phyloP scores from a whole-genome alignment of 2,797 vertebrate genomes.

The Phalanger gymnotis region DNA sequence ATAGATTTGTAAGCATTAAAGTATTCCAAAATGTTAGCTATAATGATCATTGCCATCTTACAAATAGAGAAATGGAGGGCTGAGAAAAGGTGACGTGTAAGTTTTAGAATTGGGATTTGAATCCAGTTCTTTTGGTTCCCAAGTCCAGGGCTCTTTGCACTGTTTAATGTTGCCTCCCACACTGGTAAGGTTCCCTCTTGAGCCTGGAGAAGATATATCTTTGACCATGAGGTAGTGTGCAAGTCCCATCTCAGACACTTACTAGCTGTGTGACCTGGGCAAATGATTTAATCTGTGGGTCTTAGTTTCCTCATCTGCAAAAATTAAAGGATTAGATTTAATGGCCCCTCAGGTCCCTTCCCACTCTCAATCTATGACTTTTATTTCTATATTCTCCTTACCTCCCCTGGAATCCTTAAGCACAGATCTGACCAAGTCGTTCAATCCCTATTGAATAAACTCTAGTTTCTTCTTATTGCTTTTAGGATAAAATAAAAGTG shows the following conservation, averaged over 20 bases:
- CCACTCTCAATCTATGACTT: neutral
- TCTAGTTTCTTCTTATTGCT: neutral
- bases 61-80: neutral
- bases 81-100: neutral
- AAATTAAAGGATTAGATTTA: neutral
- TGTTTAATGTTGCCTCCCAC: too few relatives aligned
- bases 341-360: neutral
- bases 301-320: neutral
- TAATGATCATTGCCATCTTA: slow-evolving; percentile 51
- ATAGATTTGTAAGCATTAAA: slow-evolving; percentile 54
- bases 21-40: slow-evolving; percentile 46
- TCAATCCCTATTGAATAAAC: neutral
- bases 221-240: too few relatives aligned
- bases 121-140: too few relatives aligned
- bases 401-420: neutral
- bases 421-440: neutral
- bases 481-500: neutral
- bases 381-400: neutral
- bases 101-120: neutral
- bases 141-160: neutral
- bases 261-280: neutral
- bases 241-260: neutral
- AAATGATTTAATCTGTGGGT: too few relatives aligned
- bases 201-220: too few relatives aligned
- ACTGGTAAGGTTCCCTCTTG: too few relatives aligned